Conservation (phyloP, 2,888 invertebrate species). For the Caenorhabditis sp. region DNA sequence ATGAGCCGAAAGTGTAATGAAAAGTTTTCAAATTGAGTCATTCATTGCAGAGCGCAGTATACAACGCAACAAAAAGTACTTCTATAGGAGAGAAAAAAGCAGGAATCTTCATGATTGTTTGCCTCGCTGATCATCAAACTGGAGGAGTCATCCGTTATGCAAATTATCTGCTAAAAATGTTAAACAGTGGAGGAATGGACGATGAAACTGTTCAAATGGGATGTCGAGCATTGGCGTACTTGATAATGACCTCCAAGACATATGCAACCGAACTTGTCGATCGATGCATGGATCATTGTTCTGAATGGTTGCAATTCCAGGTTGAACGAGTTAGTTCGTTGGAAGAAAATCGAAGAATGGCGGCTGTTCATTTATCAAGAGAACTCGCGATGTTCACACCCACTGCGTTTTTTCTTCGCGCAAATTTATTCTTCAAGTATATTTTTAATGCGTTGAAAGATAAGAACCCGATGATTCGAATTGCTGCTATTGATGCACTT, state of each 20-base stretch:
- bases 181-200: conserved; percentile 38
- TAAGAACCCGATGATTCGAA: conserved; percentile 81
- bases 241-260: conserved; percentile 80
- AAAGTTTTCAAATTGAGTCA: neutral
- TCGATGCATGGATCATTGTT: conserved; percentile 92
- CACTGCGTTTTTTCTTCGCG: conserved; percentile 84
- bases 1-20: too few species aligned
- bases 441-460: conserved; percentile 67
- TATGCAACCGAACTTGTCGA: conserved; percentile 97
- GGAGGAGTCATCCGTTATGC: conserved; percentile 44
- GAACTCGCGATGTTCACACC: conserved; percentile 94
- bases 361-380: conserved; percentile 79
- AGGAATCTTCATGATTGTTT: conserved; percentile 57
- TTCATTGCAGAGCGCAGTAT: conserved; percentile 24
- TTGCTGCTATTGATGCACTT: conserved; percentile 91
- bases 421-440: conserved; percentile 73
- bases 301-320: conserved; percentile 80
- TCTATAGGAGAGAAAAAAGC: conserved; percentile 37
- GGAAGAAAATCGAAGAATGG: conserved; percentile 33
- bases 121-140: conserved; percentile 43
- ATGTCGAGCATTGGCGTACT: conserved; percentile 90
- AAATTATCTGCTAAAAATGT: conserved; percentile 47
- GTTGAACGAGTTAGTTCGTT: conserved; percentile 2
- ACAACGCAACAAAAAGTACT: conserved; percentile 23
- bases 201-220: conserved; percentile 89